Evolutionary conservation across 1,140 invertebrate genomes (phyloP).

Genomic region (Cotesia vestalis): DNA sequence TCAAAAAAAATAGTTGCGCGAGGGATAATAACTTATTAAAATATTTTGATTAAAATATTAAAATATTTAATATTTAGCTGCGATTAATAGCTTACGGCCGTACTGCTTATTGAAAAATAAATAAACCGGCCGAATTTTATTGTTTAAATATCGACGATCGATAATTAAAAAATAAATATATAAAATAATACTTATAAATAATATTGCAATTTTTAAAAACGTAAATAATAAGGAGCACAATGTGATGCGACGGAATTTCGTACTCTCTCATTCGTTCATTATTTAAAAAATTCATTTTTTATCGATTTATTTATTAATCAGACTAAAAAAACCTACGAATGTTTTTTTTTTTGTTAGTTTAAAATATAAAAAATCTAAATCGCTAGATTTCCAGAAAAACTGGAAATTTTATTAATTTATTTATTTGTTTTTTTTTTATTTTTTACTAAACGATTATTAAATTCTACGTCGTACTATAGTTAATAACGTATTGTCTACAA

Average conservation of each 20-base stretch:
- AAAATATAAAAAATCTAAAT: background rate
- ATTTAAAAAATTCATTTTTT: background rate
- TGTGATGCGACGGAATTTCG: conserved; percentile 23
- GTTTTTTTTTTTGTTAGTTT: background rate
- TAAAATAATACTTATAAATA: conserved; percentile 4
- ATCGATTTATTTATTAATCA: too few relatives aligned
- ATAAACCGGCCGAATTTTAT: background rate
- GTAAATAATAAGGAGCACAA: conserved; percentile 7
- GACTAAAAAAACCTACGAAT: too few relatives aligned
- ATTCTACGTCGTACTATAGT: background rate
- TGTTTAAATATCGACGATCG: background rate
- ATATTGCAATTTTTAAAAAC: conserved; percentile 5
- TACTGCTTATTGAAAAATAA: too few relatives aligned
- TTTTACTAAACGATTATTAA: background rate
- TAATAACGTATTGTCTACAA: conserved; percentile 7
- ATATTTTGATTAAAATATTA: too few relatives aligned
- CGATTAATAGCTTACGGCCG: too few relatives aligned
- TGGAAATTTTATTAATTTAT: background rate
- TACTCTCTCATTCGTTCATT: background rate
- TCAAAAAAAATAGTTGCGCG: background rate
- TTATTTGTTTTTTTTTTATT: conserved; percentile 14
- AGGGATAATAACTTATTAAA: too few relatives aligned
- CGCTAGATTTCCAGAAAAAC: conserved; percentile 5
- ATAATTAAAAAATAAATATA: too few relatives aligned
- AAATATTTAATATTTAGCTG: too few relatives aligned